Evolutionary conservation across 2,113 vertebrate species (phyloP), one percentile per base, ranked within the genome.

Genomic region (Spheniscus mendiculus): DNA sequence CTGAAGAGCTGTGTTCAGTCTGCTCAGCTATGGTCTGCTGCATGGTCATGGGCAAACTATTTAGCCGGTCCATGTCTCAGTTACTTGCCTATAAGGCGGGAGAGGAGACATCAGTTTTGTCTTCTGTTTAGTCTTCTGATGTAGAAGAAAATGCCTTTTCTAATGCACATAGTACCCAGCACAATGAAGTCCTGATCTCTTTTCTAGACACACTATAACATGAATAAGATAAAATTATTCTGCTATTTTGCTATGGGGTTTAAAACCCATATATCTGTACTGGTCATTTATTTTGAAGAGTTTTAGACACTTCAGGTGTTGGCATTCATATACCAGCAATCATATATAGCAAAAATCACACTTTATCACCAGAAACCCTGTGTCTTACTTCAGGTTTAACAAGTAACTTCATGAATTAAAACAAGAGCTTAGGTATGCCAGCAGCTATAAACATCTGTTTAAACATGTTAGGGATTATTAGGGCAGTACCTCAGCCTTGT

Each of bases 361-460:
- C 25, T 89, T 95, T 56, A 72, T 84, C 30, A 3, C 73, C 81
- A 96, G 83, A 87, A 95, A 91, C 34, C 29, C 53, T 22, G 36
- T 83, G 66, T 94, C 83, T 96, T 89, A 80, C 52, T 72, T 40
- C 44, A n/a, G 77, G 47, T 95, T 96, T 95, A 92, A 95, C 86
- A 89, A 84, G 87, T 73, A 96, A 93, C 47, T 76, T 94, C 56
- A 90, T 3, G 26, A 92, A 91, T 92, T 95, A 91, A 94, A 95
- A 47, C 69, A 92, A 92, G 96, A 84, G 22, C 26, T 96, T 89
- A 84, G 65, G 77, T 81, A 85, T 2, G 53, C 83, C 52, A 95
- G 77, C 90, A 94, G 80, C 89, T 83, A 93, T 90, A 95, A 96
- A 95, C 89, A 97, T 95, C 97, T 97, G 96, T 97, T 95, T 76